Evolutionary conservation across 2,113 vertebrate species (phyloP).

Genomic region (Aldabrachelys gigantea): DNA sequence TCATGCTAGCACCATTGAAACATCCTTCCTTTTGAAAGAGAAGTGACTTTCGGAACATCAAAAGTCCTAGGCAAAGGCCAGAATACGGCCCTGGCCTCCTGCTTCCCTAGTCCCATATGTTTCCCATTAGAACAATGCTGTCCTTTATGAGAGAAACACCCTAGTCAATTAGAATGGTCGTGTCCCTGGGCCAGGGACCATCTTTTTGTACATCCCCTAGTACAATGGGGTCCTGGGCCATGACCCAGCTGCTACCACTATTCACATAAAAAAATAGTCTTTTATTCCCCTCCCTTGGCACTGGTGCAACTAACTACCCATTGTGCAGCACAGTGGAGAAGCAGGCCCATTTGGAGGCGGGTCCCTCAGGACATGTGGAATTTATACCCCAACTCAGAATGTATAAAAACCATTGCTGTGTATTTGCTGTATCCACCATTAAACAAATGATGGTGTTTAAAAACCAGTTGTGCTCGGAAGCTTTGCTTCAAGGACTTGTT

Average conservation of each 20-base stretch:
- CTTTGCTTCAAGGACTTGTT: conserved; percentile 37
- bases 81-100: background rate
- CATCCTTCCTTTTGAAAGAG: background rate
- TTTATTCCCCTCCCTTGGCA: background rate
- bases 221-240: fast-evolving
- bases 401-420: background rate
- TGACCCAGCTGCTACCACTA: background rate
- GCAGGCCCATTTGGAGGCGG: background rate
- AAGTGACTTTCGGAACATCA: background rate
- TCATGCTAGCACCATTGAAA: background rate
- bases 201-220: background rate
- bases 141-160: background rate
- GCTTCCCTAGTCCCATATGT: background rate
- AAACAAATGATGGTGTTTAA: background rate
- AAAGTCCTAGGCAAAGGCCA: background rate
- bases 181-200: background rate
- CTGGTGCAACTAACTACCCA: background rate
- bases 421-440: background rate
- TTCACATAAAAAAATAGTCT: background rate
- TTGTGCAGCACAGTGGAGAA: background rate
- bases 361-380: background rate
- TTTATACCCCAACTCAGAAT: background rate
- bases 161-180: fast-evolving
- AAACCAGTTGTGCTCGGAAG: conserved; percentile 24
- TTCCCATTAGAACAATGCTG: background rate